Evolutionary conservation across 1,140 invertebrate genomes (phyloP), one percentile per base, ranked within the genome.

Genomic region (Calosoma granatense): DNA sequence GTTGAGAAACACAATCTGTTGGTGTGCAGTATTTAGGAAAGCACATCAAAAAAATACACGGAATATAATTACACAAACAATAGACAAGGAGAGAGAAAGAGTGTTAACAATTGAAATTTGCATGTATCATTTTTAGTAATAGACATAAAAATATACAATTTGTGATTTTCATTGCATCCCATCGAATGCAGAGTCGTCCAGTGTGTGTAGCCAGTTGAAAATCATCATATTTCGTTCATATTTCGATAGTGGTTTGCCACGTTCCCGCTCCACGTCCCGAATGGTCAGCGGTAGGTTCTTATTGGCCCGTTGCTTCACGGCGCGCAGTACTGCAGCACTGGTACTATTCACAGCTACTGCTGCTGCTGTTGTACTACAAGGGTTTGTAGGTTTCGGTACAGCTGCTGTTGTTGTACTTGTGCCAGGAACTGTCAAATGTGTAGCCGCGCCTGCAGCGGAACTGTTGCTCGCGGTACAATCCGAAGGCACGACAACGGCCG

Each of bases 141-240:
- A 30, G 6, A 30, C 26, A 30, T 30, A 30, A 30, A 30, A 30
- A 30, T 30, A 30, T 4, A 30, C 14, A 30, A 6, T 30, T 30
- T 30, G n/a, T n/a, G n/a, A 58, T 11, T 20, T 54, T 74, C 71
- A 76, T 63, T 75, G 74, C 30, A 77, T 60, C 20, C 75, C 77
- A 58, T 82, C 79, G 21, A 73, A 75, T n/a, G 74, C 74, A 4
- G 72, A 75, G 62, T 86, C 87, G 64, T 92, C 88, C 2, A 92
- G 75, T 1, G 86, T 89, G 66, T 92, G 88, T 0, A 93, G 76
- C 90, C 90, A 92, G 65, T 92, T 91, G 72, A 93, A 92, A 41
- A 93, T 92, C 85, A 92, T 91, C 86, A 92, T 92, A 70, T 93
- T 92, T 17, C 90, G 69, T 63, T 92, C 88, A 71, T 92, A 92